Conservation (phyloP, 2,113 vertebrate species). For the Condylura cristata region DNA sequence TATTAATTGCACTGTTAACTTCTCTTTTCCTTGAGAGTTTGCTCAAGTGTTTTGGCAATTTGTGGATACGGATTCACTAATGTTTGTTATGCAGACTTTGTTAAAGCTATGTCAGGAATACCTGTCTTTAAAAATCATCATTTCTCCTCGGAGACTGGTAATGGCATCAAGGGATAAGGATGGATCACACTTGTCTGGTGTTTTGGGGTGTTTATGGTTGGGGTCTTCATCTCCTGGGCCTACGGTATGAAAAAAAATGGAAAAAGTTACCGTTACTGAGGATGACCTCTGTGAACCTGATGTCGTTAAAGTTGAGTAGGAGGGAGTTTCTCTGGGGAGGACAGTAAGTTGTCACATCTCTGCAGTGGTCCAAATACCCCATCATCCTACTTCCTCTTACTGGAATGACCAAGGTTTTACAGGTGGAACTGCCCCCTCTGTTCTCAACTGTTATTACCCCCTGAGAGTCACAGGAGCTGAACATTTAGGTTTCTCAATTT, state of each 20-base stretch:
- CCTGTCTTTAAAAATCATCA: constrained; percentile 94
- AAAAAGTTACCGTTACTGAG: not conserved
- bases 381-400: not conserved
- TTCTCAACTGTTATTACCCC: not conserved
- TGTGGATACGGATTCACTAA: not conserved
- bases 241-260: constrained; percentile 59
- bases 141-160: constrained; percentile 92
- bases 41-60: not conserved
- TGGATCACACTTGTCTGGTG: constrained; percentile 92
- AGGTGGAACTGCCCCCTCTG: not conserved
- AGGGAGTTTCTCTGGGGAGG: not conserved
- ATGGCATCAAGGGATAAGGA: constrained; percentile 92
- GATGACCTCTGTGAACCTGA: not conserved
- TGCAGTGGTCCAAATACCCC: fast-evolving
- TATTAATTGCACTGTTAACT: not conserved
- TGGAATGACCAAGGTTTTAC: not conserved
- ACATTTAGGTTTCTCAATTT: not conserved
- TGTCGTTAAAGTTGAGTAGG: not conserved
- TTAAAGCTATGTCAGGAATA: constrained; percentile 70
- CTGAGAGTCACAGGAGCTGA: not conserved
- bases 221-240: constrained; percentile 86
- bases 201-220: constrained; percentile 86
- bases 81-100: not conserved
- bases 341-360: not conserved
- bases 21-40: not conserved